Percentiles rank a stretch among this genome's conserved stretches.
phyloP scores from a whole-genome alignment of 2,113 vertebrate species.

The Xenopus laevis region DNA sequence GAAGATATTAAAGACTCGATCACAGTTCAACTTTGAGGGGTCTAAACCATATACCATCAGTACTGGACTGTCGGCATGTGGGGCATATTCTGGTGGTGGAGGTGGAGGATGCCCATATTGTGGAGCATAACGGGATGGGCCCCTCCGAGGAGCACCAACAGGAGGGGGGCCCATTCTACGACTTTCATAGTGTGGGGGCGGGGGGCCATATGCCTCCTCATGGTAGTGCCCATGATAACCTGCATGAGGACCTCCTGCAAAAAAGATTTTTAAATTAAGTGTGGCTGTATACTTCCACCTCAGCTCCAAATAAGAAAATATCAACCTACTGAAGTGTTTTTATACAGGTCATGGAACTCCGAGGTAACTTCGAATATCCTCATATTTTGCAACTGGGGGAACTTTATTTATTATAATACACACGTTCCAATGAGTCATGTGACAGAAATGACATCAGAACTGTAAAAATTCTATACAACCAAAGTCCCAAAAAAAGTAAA shows the following conservation, averaged over 20 bases:
- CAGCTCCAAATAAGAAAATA: too few species aligned
- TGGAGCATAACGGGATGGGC: constrained; percentile 75
- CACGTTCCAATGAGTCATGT: too few species aligned
- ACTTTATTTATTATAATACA: too few species aligned
- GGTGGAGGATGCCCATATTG: constrained; percentile 78
- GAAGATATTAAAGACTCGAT: constrained; percentile 89
- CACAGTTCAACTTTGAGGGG: constrained; percentile 83
- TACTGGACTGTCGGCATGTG: constrained; percentile 85
- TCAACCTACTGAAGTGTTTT: too few species aligned
- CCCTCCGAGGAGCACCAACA: constrained; percentile 75
- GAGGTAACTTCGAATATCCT: too few species aligned
- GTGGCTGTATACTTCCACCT: too few species aligned
- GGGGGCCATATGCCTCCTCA: constrained; percentile 82
- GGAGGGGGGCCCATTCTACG: constrained; percentile 80
- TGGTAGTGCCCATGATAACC: constrained; percentile 81
- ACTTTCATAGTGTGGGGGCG: constrained; percentile 82
- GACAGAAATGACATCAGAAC: too few species aligned
- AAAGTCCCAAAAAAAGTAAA: too few species aligned
- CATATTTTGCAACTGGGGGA: too few species aligned
- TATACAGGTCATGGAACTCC: too few species aligned
- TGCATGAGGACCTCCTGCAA: constrained; percentile 79
- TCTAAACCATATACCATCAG: constrained; percentile 91
- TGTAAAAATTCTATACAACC: too few species aligned
- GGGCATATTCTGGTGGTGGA: constrained; percentile 74
- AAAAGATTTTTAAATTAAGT: constrained; percentile 23